A percentile compares a stretch with the other conserved stretches of the same genome.
Evolutionary conservation across 2,888 invertebrate genomes (phyloP).

Genomic region (Buathra laborator): DNA sequence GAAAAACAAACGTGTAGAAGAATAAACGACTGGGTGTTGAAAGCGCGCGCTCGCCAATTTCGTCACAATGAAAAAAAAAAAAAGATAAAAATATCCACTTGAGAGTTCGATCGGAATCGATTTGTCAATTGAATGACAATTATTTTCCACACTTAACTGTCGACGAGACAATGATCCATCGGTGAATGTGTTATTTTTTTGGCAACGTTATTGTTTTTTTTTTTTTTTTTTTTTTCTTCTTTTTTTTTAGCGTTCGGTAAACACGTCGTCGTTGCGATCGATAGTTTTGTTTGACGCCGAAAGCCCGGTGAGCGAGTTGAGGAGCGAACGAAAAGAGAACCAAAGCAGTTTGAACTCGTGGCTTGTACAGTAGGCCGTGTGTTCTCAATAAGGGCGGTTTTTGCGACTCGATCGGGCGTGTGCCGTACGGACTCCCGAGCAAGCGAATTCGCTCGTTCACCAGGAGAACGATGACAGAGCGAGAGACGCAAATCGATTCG

Average conservation of each 20-base stretch:
- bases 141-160: neutral
- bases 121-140: neutral
- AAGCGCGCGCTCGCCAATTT: neutral
- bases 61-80: neutral
- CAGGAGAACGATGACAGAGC: constrained; percentile 18
- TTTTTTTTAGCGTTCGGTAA: neutral
- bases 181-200: neutral
- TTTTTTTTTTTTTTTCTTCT: neutral
- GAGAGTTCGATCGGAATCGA: constrained; percentile 8
- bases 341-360: constrained; percentile 9
- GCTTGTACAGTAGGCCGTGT: constrained; percentile 17
- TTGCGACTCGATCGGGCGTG: constrained; percentile 34
- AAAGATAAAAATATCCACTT: neutral
- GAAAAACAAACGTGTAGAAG: constrained; percentile 5
- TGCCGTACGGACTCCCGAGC: constrained; percentile 1
- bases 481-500: constrained; percentile 59
- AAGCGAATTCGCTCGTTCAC: constrained; percentile 20
- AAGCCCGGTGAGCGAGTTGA: constrained; percentile 3
- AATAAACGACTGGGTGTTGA: neutral
- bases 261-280: constrained; percentile 9
- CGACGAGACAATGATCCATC: neutral
- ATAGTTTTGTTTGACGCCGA: constrained; percentile 14
- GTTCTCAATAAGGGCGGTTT: constrained; percentile 24
- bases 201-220: neutral
- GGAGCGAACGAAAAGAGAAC: constrained; percentile 20